These are phyloP conservation scores for Lucifuga dentata DNA, from an alignment of 2,113 vertebrate species.

Conservation along the genomic window DNA sequence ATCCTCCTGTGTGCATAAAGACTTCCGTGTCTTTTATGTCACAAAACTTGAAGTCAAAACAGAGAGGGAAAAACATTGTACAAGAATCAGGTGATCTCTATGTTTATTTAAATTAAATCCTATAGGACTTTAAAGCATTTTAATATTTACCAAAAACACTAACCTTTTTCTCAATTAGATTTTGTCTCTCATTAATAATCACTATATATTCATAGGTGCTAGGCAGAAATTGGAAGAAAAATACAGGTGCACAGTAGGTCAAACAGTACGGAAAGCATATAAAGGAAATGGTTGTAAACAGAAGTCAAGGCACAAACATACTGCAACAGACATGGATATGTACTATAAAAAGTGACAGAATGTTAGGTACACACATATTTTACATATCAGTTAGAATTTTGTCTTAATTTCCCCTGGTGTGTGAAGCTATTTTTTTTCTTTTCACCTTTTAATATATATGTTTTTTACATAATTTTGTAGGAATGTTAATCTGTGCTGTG, in stretches of 20 bases:
- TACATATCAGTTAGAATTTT: conserved; percentile 85
- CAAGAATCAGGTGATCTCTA: conserved; percentile 74
- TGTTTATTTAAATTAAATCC: conserved; percentile 89
- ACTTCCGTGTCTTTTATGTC: no score
- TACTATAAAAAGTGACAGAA: conserved; percentile 77
- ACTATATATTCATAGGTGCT: conserved; percentile 76
- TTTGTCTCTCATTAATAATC: conserved; percentile 78
- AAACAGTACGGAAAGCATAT: conserved; percentile 72
- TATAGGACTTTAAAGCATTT: conserved; percentile 82
- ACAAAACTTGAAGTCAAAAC: not conserved
- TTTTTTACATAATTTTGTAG: conserved; percentile 71
- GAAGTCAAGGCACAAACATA: conserved; percentile 90
- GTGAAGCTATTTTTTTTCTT: conserved; percentile 65
- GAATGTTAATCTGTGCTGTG: conserved; percentile 86
- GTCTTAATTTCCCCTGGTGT: conserved; percentile 44
- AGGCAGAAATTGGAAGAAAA: conserved; percentile 70
- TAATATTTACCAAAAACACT: conserved; percentile 82
- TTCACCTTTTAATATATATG: conserved; percentile 46
- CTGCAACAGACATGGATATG: conserved; percentile 78
- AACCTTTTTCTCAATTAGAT: conserved; percentile 79
- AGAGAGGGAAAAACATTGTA: conserved; percentile 43
- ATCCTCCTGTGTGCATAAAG: not conserved
- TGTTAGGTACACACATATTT: conserved; percentile 84
- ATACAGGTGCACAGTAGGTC: conserved; percentile 68
- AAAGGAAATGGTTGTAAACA: conserved; percentile 83